phyloP scores from a whole-genome alignment of 2,888 invertebrate species.

The Cataglyphis cursor region DNA sequence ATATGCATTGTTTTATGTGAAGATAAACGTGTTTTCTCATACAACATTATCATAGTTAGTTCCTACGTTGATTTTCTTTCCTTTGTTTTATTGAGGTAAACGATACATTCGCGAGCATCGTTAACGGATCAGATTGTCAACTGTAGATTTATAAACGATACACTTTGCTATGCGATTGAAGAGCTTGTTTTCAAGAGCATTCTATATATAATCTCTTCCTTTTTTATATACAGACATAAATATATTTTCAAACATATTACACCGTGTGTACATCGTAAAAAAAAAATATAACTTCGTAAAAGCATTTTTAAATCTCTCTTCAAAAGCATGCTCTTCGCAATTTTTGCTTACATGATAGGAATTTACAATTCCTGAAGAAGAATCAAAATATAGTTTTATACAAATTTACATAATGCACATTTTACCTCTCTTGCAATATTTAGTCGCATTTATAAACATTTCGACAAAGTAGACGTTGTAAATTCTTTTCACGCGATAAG shows the following conservation, averaged over 20 bases:
- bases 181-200: background rate
- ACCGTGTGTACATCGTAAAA: background rate
- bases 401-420: slow-evolving; percentile 22
- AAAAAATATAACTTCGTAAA: background rate
- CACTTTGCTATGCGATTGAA: slow-evolving; percentile 7
- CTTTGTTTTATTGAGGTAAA: slow-evolving; percentile 61
- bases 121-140: slow-evolving; percentile 18
- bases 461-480: background rate
- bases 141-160: slow-evolving; percentile 32
- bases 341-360: slow-evolving; percentile 43
- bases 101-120: slow-evolving; percentile 52
- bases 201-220: background rate
- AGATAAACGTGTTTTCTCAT: slow-evolving; percentile 9
- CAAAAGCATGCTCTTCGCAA: background rate
- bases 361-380: slow-evolving; percentile 52
- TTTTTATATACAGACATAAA: background rate
- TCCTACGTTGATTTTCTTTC: slow-evolving; percentile 11
- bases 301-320: background rate
- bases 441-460: background rate
- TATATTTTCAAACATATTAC: background rate
- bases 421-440: background rate
- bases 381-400: slow-evolving; percentile 23
- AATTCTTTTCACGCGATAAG: background rate
- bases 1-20: background rate
- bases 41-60: slow-evolving; percentile 1